These are phyloP conservation scores for Thalpophila matura DNA, from an alignment of 2,888 invertebrate genomes.

Conservation along the genomic window DNA sequence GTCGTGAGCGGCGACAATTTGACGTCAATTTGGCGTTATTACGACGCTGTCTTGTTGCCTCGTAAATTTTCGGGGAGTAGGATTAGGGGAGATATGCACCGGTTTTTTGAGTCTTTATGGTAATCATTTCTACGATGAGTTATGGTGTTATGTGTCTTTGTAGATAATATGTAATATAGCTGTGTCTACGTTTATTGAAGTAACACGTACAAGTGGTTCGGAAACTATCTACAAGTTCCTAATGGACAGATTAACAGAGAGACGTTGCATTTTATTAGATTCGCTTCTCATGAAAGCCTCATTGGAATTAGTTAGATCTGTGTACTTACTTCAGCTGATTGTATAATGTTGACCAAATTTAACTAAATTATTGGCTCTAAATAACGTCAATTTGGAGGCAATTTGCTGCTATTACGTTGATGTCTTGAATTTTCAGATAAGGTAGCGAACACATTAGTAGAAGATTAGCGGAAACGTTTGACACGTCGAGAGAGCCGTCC, in stretches of 20 bases:
- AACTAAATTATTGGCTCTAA: constrained; percentile 68
- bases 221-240: too few species aligned
- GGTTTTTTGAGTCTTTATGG: constrained; percentile 14
- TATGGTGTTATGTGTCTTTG: not conserved
- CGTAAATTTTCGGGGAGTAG: constrained; percentile 63
- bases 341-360: constrained; percentile 23
- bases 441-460: constrained; percentile 43
- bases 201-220: too few species aligned
- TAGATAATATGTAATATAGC: too few species aligned
- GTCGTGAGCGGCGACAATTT: constrained; percentile 72
- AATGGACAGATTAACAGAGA: too few species aligned
- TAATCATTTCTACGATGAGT: constrained; percentile 26
- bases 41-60: constrained; percentile 69
- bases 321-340: constrained; percentile 1
- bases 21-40: constrained; percentile 77
- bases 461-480: too few species aligned
- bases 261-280: too few species aligned
- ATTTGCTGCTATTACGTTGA: constrained; percentile 73
- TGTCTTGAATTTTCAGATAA: constrained; percentile 69
- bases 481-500: too few species aligned
- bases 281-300: not conserved
- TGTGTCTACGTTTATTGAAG: too few species aligned
- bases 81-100: constrained; percentile 2
- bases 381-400: constrained; percentile 73
- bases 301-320: constrained; percentile 9